Evolutionary conservation across 37 sponge, comb jelly and placozoan species (phyloP), one percentile per base, ranked within the genome.

Genomic region (Agelas oroides): DNA sequence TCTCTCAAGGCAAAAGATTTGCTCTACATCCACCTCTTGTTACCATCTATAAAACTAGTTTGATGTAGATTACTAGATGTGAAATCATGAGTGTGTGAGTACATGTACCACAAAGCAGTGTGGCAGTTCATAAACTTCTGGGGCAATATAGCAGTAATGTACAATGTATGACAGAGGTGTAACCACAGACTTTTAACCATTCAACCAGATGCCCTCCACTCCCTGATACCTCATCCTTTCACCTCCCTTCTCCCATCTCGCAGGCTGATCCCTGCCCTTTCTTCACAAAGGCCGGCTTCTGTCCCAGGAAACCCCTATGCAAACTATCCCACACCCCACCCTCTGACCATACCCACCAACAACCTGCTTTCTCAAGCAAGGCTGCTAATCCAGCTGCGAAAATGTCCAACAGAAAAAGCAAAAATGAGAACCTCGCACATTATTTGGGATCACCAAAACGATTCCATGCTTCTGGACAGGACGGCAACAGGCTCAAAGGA

Each of bases 211-310:
- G n/a, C n/a, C n/a, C n/a, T n/a, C n/a, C n/a, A n/a, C n/a, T n/a
- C n/a, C n/a, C n/a, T n/a, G 8, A 46, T 8, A 46, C 8, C 6
- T 46, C 46, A 8, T 46, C 6, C 6, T 46, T 46, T 8, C 46
- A 46, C 8, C 3, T 8, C 46, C 8, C 46, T 8, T 46, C 46
- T 46, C 6, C 46, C 46, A 23, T 46, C n/a, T 75, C 76, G 0
- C 41, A 85, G 73, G 31, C 53, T 11, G 58, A 41, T 25, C 70
- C 39, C 21, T 87, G 88, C 63, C 81, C 81, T 5, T 87, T 71
- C 59, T 87, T 69, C 53, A 28, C 73, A n/a, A 80, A 66, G 27
- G 39, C 68, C 75, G 81, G 82, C 20, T 87, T 67, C 75, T 87
- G 88, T 55, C 88, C 88, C 8, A 46, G 88, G 31, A 28, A 25